A percentile compares a stretch with the other conserved stretches of the same genome.
Evolutionary conservation across 1,140 invertebrate species (phyloP).

Genomic region (Delia radicum): DNA sequence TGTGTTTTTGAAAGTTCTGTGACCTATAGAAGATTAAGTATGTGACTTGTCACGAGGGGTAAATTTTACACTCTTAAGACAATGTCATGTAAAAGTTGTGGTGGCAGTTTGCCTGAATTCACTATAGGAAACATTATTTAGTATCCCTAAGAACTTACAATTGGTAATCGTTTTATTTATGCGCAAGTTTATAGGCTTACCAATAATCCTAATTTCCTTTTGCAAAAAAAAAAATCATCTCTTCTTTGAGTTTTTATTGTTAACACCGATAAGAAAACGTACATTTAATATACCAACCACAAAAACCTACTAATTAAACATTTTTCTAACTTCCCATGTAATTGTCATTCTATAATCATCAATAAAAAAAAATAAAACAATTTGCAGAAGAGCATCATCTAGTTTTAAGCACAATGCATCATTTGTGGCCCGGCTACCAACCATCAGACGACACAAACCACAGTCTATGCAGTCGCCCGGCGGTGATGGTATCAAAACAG

Average conservation of each 20-base stretch:
- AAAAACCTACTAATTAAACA: conserved; percentile 4
- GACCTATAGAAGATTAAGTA: too few species aligned
- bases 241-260: background rate
- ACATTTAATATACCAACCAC: background rate
- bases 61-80: too few species aligned
- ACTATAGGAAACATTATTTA: too few species aligned
- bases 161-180: too few species aligned
- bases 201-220: background rate
- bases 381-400: conserved; percentile 65
- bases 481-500: conserved; percentile 58
- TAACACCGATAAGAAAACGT: too few species aligned
- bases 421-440: conserved; percentile 83
- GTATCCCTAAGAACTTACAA: too few species aligned
- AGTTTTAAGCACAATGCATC: conserved; percentile 91
- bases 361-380: background rate
- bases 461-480: conserved; percentile 70
- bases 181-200: too few species aligned
- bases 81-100: too few species aligned
- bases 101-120: too few species aligned
- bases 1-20: too few species aligned
- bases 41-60: too few species aligned
- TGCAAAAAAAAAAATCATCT: background rate
- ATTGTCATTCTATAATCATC: background rate
- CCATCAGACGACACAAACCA: conserved; percentile 78
- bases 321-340: background rate